Conservation (phyloP, 1,140 invertebrate species). For the Cataglyphis hispanica region DNA sequence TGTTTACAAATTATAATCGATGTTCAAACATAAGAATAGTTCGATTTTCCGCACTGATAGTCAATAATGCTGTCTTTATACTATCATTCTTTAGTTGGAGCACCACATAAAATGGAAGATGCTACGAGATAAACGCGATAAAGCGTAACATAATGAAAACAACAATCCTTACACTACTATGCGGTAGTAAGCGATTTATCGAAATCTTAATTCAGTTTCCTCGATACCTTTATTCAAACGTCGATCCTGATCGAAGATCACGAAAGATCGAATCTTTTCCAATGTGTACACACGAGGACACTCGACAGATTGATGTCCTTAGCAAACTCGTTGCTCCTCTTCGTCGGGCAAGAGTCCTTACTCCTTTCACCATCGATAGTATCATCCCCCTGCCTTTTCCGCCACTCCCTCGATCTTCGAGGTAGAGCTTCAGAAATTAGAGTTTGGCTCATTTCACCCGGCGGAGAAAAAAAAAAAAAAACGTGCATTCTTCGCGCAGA, state of each 20-base stretch:
- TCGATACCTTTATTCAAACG: constrained; percentile 29
- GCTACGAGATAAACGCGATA: constrained; percentile 66
- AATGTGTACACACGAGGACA: constrained; percentile 33
- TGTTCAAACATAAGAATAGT: constrained; percentile 26
- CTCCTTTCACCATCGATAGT: constrained; percentile 43
- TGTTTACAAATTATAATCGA: not conserved
- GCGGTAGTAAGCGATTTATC: not conserved
- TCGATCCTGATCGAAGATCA: constrained; percentile 43
- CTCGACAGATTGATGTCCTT: constrained; percentile 62
- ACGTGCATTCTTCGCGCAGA: constrained; percentile 77
- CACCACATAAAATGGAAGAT: constrained; percentile 20
- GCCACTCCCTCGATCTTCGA: constrained; percentile 34
- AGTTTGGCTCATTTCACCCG: constrained; percentile 82
- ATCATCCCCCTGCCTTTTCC: constrained; percentile 23
- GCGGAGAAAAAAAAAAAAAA: constrained; percentile 77
- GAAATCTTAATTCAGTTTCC: constrained; percentile 13
- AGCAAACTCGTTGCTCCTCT: constrained; percentile 67
- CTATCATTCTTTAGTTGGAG: not conserved
- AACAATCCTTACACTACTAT: constrained; percentile 28
- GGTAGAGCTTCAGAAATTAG: constrained; percentile 79
- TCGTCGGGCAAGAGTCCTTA: constrained; percentile 4
- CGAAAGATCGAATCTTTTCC: constrained; percentile 35
- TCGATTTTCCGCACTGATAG: constrained; percentile 19
- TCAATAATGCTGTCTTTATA: not conserved
- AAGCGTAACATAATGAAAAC: constrained; percentile 56